Conservation (phyloP, 1,140 invertebrate species). For the Dysdera silvatica region DNA sequence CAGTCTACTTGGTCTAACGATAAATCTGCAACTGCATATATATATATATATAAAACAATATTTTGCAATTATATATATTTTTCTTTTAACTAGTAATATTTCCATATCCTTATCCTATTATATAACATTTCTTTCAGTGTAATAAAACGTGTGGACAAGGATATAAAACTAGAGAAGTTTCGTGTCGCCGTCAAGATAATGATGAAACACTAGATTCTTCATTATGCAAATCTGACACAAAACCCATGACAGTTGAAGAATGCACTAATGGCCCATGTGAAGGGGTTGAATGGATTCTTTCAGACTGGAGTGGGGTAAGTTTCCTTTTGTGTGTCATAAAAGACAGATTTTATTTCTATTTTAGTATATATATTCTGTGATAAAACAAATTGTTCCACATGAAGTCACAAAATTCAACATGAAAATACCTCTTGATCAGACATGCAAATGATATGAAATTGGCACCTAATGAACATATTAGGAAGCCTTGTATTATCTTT, state of each 20-base stretch:
- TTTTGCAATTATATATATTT: not conserved
- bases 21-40: not conserved
- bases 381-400: too few species aligned
- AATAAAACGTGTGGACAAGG: constrained; percentile 80
- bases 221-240: constrained; percentile 55
- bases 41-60: too few species aligned
- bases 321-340: constrained; percentile 11
- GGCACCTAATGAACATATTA: too few species aligned
- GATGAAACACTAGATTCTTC: constrained; percentile 62
- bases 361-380: too few species aligned
- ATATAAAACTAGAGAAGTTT: constrained; percentile 48
- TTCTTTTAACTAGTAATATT: not conserved
- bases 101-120: not conserved
- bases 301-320: constrained; percentile 80
- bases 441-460: too few species aligned
- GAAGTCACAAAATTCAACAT: too few species aligned
- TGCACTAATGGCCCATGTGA: constrained; percentile 77
- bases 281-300: constrained; percentile 81
- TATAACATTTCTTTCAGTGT: constrained; percentile 53
- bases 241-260: constrained; percentile 58
- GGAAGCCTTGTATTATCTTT: too few species aligned
- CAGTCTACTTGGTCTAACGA: not conserved
- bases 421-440: too few species aligned
- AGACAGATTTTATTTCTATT: too few species aligned
- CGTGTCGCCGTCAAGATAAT: constrained; percentile 61